Conservation (phyloP, 2,888 invertebrate genomes). For the Cyrtodaria siliqua region DNA sequence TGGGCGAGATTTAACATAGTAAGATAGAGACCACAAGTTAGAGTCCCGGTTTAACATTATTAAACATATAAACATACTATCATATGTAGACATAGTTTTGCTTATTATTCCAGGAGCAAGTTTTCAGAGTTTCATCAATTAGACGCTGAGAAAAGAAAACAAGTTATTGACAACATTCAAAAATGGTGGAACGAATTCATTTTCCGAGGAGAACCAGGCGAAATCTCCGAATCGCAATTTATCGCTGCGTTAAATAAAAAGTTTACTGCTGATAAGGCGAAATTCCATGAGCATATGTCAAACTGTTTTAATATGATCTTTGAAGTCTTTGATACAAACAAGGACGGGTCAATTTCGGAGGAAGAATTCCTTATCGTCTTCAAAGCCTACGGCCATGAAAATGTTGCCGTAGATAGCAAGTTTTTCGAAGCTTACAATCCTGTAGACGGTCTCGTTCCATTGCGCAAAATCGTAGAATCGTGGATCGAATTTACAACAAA, state of each 20-base stretch:
- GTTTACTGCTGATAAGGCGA: slow-evolving; percentile 36
- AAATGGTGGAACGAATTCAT: slow-evolving; percentile 61
- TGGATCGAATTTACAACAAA: slow-evolving; percentile 58
- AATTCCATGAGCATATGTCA: slow-evolving; percentile 39
- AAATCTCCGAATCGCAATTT: slow-evolving; percentile 56
- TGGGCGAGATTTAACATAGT: too few relatives aligned
- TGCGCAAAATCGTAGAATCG: slow-evolving; percentile 59
- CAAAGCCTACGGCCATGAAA: slow-evolving; percentile 71
- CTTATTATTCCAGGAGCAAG: slow-evolving; percentile 57
- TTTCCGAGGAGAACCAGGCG: slow-evolving; percentile 32
- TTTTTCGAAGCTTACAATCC: slow-evolving; percentile 65
- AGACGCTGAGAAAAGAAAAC: slow-evolving; percentile 45
- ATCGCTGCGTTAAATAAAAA: slow-evolving; percentile 19
- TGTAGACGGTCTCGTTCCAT: too few relatives aligned
- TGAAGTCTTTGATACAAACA: slow-evolving; percentile 65
- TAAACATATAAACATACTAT: too few relatives aligned
- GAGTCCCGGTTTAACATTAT: too few relatives aligned
- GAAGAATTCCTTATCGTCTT: too few relatives aligned
- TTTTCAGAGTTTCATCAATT: slow-evolving; percentile 58
- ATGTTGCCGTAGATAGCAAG: slow-evolving; percentile 61
- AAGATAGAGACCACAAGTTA: too few relatives aligned
- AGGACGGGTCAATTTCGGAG: too few relatives aligned
- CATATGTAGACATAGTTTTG: too few relatives aligned
- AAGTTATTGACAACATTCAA: slow-evolving; percentile 46
- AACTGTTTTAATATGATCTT: slow-evolving; percentile 55